These are phyloP conservation scores for Hypotaenidia okinawae DNA, from an alignment of 2,797 vertebrate species.

Conservation along the genomic window DNA sequence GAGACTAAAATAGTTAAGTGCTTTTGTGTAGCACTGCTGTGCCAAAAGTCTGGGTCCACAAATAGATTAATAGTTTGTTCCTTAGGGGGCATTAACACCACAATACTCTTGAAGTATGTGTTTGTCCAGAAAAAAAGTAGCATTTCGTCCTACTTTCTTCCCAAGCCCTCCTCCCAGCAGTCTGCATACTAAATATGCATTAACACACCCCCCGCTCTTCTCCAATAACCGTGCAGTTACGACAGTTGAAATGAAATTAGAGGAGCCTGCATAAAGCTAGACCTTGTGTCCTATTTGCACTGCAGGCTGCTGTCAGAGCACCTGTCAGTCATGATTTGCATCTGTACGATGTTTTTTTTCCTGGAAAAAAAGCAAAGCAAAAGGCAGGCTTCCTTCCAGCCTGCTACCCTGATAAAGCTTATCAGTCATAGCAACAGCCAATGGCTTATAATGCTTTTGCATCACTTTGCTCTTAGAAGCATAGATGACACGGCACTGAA, in stretches of 20 bases:
- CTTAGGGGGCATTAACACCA: background rate
- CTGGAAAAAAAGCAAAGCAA: background rate
- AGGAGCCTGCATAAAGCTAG: background rate
- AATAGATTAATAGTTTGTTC: background rate
- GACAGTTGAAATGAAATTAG: background rate
- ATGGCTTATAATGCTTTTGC: background rate
- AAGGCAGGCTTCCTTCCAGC: background rate
- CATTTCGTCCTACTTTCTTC: background rate
- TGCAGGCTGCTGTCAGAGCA: background rate
- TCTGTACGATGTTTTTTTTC: background rate
- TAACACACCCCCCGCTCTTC: background rate
- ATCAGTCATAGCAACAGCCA: background rate
- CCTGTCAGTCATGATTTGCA: background rate
- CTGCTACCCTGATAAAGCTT: background rate
- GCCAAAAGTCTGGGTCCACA: background rate
- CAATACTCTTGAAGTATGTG: background rate
- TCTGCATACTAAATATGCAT: background rate
- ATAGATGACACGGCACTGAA: background rate
- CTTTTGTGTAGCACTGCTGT: background rate
- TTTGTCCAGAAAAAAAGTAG: background rate
- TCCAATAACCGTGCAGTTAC: background rate
- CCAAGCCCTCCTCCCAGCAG: background rate
- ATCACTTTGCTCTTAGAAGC: background rate
- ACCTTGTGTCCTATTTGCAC: background rate
- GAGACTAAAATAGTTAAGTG: background rate